Conservation (phyloP, 1,140 invertebrate species). For the Drosophila santomea region DNA sequence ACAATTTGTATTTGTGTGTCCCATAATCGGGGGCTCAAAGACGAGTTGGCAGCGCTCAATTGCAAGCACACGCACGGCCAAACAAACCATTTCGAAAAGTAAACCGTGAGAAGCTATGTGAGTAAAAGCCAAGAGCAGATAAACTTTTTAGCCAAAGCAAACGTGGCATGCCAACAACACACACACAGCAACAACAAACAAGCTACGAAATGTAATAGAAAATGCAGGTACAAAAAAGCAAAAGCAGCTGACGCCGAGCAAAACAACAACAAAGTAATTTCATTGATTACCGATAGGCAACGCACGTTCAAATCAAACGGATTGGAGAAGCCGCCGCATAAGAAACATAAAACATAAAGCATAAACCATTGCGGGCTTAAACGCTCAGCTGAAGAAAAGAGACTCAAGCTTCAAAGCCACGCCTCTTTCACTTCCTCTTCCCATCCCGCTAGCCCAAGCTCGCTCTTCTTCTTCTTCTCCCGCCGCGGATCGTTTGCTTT, state of each 20-base stretch:
- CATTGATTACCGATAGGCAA: constrained; percentile 81
- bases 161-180: constrained; percentile 58
- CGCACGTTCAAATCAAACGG: constrained; percentile 74
- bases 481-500: constrained; percentile 22
- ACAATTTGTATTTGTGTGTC: neutral
- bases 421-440: constrained; percentile 24
- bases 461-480: constrained; percentile 5
- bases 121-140: constrained; percentile 72
- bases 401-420: constrained; percentile 28
- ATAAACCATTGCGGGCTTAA: constrained; percentile 40
- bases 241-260: constrained; percentile 64
- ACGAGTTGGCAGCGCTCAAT: constrained; percentile 55
- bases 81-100: constrained; percentile 55
- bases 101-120: constrained; percentile 73
- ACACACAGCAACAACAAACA: constrained; percentile 27
- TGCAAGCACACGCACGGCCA: constrained; percentile 22
- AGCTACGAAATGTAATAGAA: constrained; percentile 50
- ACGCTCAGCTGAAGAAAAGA: neutral
- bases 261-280: constrained; percentile 74
- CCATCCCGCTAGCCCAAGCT: neutral
- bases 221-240: constrained; percentile 56
- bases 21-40: constrained; percentile 26
- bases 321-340: constrained; percentile 53
- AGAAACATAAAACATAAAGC: constrained; percentile 40
- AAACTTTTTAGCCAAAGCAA: constrained; percentile 76